Percentiles rank a stretch among this genome's conserved stretches.
Conservation (phyloP, 2,888 invertebrate species). For the Melikaiella ostensackeni region DNA sequence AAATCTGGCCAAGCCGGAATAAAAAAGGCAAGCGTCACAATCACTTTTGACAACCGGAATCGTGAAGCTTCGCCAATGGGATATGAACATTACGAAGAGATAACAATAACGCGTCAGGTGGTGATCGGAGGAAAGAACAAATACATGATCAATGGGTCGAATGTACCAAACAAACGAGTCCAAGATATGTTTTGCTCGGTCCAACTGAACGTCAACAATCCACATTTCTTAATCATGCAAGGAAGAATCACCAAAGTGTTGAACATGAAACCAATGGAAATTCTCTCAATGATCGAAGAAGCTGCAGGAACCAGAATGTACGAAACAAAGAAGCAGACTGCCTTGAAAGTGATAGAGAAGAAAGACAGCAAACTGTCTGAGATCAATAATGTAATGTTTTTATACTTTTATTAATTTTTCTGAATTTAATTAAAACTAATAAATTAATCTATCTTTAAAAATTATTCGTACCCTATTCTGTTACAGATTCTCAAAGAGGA, state of each 20-base stretch:
- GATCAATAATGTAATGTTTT: conserved; percentile 84
- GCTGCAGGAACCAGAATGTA: conserved; percentile 99
- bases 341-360: conserved; percentile 92
- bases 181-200: conserved; percentile 97
- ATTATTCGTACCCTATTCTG: conserved; percentile 29
- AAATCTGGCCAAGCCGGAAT: conserved; percentile 98
- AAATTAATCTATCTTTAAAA: too few relatives aligned
- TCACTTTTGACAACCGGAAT: conserved; percentile 96
- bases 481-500: conserved; percentile 87
- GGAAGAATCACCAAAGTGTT: conserved; percentile 98
- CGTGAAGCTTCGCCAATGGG: conserved; percentile 90
- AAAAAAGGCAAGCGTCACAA: conserved; percentile 96
- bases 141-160: conserved; percentile 95
- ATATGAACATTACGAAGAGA: conserved; percentile 93
- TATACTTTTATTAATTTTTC: background rate
- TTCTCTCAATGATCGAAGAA: conserved; percentile 98
- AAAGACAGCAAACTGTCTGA: conserved; percentile 95
- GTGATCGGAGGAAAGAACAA: conserved; percentile 93
- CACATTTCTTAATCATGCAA: conserved; percentile 99
- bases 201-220: conserved; percentile 99
- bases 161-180: conserved; percentile 93
- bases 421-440: background rate
- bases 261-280: conserved; percentile 99
- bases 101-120: conserved; percentile 94
- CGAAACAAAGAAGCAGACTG: conserved; percentile 93